Evolutionary conservation across 2,797 vertebrate species (phyloP).

Genomic region (Acanthurus leucopareius): DNA sequence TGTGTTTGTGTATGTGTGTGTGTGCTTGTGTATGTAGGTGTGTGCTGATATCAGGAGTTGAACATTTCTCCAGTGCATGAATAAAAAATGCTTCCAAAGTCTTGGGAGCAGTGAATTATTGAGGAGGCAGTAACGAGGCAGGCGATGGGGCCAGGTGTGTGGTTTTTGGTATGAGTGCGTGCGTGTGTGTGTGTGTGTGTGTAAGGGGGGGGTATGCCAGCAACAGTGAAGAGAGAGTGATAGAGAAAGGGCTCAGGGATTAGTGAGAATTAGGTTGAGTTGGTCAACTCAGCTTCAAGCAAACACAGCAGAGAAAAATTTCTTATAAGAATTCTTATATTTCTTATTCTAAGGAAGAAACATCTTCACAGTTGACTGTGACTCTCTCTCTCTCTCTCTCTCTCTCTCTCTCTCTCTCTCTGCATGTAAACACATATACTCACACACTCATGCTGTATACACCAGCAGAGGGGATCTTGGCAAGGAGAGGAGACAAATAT

Average conservation of each 20-base stretch:
- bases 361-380: background rate
- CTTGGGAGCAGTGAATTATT: constrained; percentile 83
- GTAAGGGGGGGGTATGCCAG: background rate
- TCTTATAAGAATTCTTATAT: constrained; percentile 20
- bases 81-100: constrained; percentile 82
- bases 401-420: background rate
- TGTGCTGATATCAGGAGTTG: constrained; percentile 57
- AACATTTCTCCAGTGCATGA: constrained; percentile 76
- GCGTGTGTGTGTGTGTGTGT: background rate
- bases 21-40: constrained; percentile 18
- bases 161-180: constrained; percentile 30
- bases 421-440: constrained; percentile 1
- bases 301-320: constrained; percentile 46
- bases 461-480: constrained; percentile 4
- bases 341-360: constrained; percentile 38
- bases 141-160: constrained; percentile 69
- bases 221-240: background rate
- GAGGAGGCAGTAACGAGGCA: constrained; percentile 77
- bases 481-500: constrained; percentile 7
- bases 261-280: constrained; percentile 58
- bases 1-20: constrained; percentile 19
- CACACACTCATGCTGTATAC: constrained; percentile 6
- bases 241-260: constrained; percentile 43
- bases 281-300: constrained; percentile 53
- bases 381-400: too few species aligned